These are phyloP conservation scores for Parus major DNA, from an alignment of 2,113 vertebrate genomes.

Conservation along the genomic window DNA sequence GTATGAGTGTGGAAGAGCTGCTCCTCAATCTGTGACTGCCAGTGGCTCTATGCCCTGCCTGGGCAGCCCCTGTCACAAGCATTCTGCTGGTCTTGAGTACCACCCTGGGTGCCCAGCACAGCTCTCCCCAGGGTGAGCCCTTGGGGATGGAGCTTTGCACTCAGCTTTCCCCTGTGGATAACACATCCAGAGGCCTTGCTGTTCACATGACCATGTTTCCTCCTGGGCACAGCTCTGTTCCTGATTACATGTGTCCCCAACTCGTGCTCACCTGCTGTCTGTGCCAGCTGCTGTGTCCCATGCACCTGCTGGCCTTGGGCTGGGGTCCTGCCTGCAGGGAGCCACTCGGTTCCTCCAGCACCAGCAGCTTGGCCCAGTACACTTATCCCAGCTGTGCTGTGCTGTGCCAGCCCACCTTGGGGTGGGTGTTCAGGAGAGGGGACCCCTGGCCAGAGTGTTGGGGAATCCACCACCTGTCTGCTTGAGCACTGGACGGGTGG, in stretches of 20 bases:
- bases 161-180: neutral
- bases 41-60: neutral
- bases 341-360: neutral
- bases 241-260: rapidly evolving
- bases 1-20: neutral
- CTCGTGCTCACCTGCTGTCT: neutral
- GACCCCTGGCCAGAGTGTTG: neutral
- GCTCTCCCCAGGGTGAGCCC: neutral
- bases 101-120: rapidly evolving
- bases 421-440: neutral
- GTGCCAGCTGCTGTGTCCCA: neutral
- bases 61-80: neutral
- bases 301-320: rapidly evolving
- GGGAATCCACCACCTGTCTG: neutral
- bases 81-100: rapidly evolving
- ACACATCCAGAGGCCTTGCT: neutral
- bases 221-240: neutral
- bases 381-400: neutral
- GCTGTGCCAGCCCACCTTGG: neutral
- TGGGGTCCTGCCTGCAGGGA: neutral
- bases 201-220: rapidly evolving
- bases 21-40: neutral
- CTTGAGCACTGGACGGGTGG: neutral
- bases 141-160: neutral
- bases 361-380: rapidly evolving